Percentiles rank a stretch among this genome's conserved stretches.
phyloP scores from a whole-genome alignment of 2,797 vertebrate species.

The Cebuella pygmaea region DNA sequence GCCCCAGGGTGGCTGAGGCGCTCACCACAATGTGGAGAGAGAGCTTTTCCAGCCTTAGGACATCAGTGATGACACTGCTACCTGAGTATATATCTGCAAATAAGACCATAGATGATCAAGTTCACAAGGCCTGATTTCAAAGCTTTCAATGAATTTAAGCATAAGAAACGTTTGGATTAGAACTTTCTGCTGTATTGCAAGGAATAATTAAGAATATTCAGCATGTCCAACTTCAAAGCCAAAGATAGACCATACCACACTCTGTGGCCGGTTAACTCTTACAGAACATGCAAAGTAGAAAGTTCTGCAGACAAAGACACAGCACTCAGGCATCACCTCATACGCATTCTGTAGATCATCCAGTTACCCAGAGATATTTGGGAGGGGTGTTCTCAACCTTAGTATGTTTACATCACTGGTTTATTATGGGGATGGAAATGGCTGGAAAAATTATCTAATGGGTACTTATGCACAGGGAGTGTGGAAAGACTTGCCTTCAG shows the following conservation, averaged over 20 bases:
- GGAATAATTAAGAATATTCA: neutral
- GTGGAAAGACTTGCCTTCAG: neutral
- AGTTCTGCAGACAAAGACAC: neutral
- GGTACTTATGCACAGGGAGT: neutral
- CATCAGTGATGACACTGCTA: neutral
- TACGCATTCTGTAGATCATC: neutral
- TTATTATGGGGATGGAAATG: neutral
- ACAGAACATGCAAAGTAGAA: neutral
- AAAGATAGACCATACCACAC: neutral
- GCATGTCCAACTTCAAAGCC: neutral
- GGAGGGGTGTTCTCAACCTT: neutral
- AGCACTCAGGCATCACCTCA: neutral
- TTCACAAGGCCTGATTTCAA: neutral
- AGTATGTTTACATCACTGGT: neutral
- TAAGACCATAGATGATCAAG: neutral
- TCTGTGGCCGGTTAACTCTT: neutral
- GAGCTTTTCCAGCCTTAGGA: neutral
- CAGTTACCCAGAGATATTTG: neutral
- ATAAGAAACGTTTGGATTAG: neutral
- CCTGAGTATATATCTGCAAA: neutral
- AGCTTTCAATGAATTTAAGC: neutral
- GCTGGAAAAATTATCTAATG: neutral
- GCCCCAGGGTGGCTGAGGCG: neutral
- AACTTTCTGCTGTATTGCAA: neutral
- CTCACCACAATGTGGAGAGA: neutral